phyloP scores from a whole-genome alignment of 2,797 vertebrate species.

The Emydoidea blandingii region DNA sequence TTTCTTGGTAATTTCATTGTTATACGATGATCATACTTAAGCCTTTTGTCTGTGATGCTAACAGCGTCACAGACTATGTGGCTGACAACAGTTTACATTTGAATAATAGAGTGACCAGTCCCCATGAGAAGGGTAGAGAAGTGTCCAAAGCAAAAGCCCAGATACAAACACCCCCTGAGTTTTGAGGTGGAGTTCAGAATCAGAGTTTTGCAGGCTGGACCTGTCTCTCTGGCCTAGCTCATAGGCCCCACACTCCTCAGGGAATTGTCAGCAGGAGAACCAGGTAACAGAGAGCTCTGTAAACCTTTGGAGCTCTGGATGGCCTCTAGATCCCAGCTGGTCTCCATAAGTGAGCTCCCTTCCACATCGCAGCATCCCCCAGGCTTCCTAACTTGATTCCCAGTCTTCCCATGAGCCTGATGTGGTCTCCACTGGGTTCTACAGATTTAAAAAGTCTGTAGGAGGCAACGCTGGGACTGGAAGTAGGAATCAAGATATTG shows the following conservation, averaged over 20 bases:
- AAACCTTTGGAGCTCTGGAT: no score
- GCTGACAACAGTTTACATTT: background rate
- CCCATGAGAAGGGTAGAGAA: background rate
- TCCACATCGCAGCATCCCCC: background rate
- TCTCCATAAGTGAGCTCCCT: background rate
- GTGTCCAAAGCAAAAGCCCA: background rate
- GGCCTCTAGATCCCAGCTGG: background rate
- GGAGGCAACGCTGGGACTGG: background rate
- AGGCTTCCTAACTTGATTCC: background rate
- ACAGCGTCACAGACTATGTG: background rate
- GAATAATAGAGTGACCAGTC: background rate
- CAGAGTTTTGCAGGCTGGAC: background rate
- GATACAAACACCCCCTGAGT: accelerated
- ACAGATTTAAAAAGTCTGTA: background rate
- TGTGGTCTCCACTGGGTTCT: background rate
- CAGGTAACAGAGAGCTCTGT: background rate
- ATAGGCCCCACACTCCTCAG: background rate
- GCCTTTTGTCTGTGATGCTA: background rate
- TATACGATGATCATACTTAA: background rate
- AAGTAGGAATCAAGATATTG: background rate
- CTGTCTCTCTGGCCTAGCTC: background rate
- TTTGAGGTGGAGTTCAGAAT: background rate
- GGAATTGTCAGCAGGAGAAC: background rate
- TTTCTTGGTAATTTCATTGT: background rate
- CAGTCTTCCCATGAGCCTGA: background rate